These are phyloP conservation scores for Pentalonia nigronervosa DNA, from an alignment of 1,140 invertebrate genomes.

Conservation along the genomic window DNA sequence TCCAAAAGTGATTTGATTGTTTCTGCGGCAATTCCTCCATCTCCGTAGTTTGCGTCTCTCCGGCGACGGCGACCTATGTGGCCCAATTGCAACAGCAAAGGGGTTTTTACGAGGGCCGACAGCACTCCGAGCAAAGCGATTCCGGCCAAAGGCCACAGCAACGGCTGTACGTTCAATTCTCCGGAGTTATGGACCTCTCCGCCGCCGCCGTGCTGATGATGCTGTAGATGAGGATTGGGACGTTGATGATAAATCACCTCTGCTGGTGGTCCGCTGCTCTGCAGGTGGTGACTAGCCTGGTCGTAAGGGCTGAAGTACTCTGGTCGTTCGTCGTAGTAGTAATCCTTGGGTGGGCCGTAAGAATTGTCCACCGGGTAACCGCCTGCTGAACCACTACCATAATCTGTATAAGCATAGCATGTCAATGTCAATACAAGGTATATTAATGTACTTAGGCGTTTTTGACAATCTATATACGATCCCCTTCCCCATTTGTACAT, in stretches of 20 bases:
- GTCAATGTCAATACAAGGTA: background rate
- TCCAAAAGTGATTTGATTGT: background rate
- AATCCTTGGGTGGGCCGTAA: background rate
- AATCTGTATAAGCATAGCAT: background rate
- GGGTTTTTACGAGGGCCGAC: slow-evolving; percentile 78
- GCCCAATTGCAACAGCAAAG: slow-evolving; percentile 77
- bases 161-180: slow-evolving; percentile 62
- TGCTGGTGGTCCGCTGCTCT: background rate
- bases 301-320: slow-evolving; percentile 21
- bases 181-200: slow-evolving; percentile 1
- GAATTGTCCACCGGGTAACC: background rate
- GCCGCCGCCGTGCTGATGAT: slow-evolving; percentile 26
- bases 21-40: background rate
- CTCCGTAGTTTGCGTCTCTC: slow-evolving; percentile 60
- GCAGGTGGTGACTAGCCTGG: background rate
- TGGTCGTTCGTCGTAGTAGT: background rate
- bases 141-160: slow-evolving; percentile 77
- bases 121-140: slow-evolving; percentile 80
- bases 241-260: background rate
- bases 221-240: background rate
- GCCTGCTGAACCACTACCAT: background rate
- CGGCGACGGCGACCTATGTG: slow-evolving; percentile 67
- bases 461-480: too few species aligned
- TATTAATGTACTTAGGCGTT: background rate
- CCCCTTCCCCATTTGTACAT: too few species aligned